These are phyloP conservation scores for Anabacerthia variegaticeps DNA, from an alignment of 2,797 vertebrate species.

Conservation along the genomic window DNA sequence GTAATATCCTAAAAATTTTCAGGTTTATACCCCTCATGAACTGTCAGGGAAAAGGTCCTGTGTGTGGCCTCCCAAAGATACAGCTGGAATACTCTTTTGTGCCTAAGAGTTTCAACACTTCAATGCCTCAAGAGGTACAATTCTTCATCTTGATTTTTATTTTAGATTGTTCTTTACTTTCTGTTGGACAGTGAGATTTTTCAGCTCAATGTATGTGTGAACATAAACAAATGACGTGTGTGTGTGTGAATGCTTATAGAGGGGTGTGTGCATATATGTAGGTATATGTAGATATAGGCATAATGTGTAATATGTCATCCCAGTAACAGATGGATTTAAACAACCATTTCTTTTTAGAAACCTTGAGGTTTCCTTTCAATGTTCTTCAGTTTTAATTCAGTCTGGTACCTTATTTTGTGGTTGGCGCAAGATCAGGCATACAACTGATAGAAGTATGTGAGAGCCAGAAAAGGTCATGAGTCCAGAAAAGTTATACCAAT, in stretches of 20 bases:
- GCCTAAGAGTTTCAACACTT: not conserved
- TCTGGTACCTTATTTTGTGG: rapidly evolving
- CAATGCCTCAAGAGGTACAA: not conserved
- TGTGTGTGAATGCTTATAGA: rapidly evolving
- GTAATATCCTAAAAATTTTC: not conserved
- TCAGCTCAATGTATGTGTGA: not conserved
- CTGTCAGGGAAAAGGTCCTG: not conserved
- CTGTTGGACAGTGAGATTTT: not conserved
- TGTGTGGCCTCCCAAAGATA: not conserved
- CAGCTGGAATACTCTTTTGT: not conserved
- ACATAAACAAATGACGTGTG: not conserved
- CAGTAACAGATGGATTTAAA: not conserved
- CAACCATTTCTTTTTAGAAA: not conserved
- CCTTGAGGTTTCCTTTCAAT: not conserved
- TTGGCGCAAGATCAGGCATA: not conserved
- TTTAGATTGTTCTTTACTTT: not conserved
- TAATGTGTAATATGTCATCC: not conserved
- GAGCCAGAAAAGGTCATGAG: not conserved
- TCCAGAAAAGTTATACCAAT: not conserved
- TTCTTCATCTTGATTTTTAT: not conserved
- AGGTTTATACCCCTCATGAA: not conserved
- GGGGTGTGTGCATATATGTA: rapidly evolving
- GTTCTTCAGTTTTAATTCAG: not conserved
- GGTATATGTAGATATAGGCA: not conserved
- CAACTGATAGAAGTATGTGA: not conserved